Base-by-base conservation (phyloP, 2,797 vertebrate genomes). In the Brachyrhaphis roseni region DNA sequence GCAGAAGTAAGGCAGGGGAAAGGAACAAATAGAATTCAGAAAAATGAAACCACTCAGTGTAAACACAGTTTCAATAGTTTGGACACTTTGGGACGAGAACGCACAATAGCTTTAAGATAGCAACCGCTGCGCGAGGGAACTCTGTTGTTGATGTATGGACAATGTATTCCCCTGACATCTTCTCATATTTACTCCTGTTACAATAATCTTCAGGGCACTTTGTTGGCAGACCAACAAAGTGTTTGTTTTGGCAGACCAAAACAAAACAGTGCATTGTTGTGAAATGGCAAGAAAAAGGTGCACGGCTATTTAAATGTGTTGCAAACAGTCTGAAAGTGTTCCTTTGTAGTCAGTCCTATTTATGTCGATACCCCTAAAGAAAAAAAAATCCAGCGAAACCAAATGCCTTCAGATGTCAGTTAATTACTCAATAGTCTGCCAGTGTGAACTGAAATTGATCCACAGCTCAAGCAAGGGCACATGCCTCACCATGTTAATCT, bases 1-100 rank as follows among this genome's bases (percentile, higher is more conserved):
- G 76, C 75, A 57, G 51, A 34, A 76, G 76, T 62, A 36, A 43
- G 46, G 47, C 26, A 53, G 57, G 31, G 2, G 68, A 64, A 73
- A 3, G 7, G 13, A 49, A 57, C 12, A 18, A 39, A 80, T 45
- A 6, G 5, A 10, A 18, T 73, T n/a, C 36, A 26, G 6, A 70
- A 46, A 46, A n/a, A 74, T 75, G 5, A 74, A 86, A 72, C 1
- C 10, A 34, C 47, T 12, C 39, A 6, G 71, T 49, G 57, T 16
- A 5, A 8, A 45, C 28, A 36, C 39, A 13, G 41, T 39, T 80
- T 59, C 11, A 73, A 51, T 71, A 39, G 41, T 64, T 36, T 49
- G 28, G 4, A 11, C 20, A n/a, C 26, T 57, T 72, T 70, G 47
- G 43, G 47, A 43, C 13, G 28, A 62, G 23, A 10, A 15, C n/a